These are phyloP conservation scores for Phaedon cochleariae DNA, from an alignment of 2,888 invertebrate species.

Conservation along the genomic window DNA sequence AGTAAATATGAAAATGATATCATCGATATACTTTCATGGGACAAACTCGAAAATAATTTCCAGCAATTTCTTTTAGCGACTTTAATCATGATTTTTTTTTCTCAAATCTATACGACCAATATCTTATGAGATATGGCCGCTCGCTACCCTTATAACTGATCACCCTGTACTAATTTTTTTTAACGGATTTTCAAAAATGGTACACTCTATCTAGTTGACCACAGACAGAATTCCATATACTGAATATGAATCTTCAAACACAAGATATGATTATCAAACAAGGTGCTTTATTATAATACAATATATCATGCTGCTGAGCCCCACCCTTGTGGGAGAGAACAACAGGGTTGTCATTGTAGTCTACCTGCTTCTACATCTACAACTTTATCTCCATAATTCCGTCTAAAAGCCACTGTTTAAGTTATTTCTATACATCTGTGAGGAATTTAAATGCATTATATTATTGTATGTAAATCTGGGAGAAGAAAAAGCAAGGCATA, in stretches of 20 bases:
- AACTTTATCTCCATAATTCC: slow-evolving; percentile 44
- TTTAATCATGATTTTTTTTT: too few relatives aligned
- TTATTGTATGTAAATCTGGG: slow-evolving; percentile 43
- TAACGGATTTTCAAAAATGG: too few relatives aligned
- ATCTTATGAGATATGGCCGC: too few relatives aligned
- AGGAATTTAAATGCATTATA: slow-evolving; percentile 42
- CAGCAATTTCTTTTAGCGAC: too few relatives aligned
- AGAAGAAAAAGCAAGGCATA: slow-evolving; percentile 15
- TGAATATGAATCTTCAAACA: not conserved
- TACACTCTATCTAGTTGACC: too few relatives aligned
- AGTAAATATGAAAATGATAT: too few relatives aligned
- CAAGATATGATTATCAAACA: slow-evolving; percentile 6
- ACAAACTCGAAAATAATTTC: too few relatives aligned
- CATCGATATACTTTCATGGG: too few relatives aligned
- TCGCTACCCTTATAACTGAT: too few relatives aligned
- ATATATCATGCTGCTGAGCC: slow-evolving; percentile 18
- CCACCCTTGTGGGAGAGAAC: slow-evolving; percentile 14
- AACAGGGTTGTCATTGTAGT: slow-evolving; percentile 16
- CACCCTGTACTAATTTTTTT: too few relatives aligned
- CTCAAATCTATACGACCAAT: too few relatives aligned
- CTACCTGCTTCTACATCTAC: slow-evolving; percentile 41
- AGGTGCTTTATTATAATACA: slow-evolving; percentile 22
- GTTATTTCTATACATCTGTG: slow-evolving; percentile 41
- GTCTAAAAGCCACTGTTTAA: slow-evolving; percentile 47
- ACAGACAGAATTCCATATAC: too few relatives aligned